Percentiles rank a stretch among this genome's conserved stretches.
Conservation (phyloP, 2,888 invertebrate species). For the Microchrysa polita region DNA sequence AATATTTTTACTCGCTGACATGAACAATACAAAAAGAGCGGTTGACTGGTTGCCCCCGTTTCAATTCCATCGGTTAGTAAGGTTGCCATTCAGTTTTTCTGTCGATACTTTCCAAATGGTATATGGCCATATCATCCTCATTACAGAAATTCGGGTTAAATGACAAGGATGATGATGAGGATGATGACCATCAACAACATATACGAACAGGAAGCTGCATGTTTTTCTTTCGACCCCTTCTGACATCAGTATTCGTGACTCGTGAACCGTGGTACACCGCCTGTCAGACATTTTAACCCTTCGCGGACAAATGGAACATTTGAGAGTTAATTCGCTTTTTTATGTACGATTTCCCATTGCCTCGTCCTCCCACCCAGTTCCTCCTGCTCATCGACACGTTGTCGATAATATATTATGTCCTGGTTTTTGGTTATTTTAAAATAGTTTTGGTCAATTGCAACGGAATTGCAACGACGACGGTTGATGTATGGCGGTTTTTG, state of each 20-base stretch:
- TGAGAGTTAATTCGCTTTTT: slow-evolving; percentile 37
- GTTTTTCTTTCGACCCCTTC: slow-evolving; percentile 27
- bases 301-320: slow-evolving; percentile 15
- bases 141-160: slow-evolving; percentile 26
- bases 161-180: slow-evolving; percentile 7
- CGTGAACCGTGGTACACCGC: neutral
- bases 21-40: slow-evolving; percentile 7
- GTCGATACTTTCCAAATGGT: neutral
- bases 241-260: slow-evolving; percentile 37
- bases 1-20: slow-evolving; percentile 42
- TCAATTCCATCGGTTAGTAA: neutral
- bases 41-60: neutral
- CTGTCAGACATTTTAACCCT: neutral
- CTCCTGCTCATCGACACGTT: too few relatives aligned
- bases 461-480: neutral
- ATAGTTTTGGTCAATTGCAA: neutral
- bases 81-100: slow-evolving; percentile 6
- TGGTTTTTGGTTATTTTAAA: slow-evolving; percentile 6
- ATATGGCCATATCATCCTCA: slow-evolving; percentile 31
- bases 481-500: slow-evolving; percentile 30
- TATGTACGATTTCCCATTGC: neutral
- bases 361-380: too few relatives aligned
- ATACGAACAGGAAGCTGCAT: slow-evolving; percentile 5
- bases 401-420: too few relatives aligned
- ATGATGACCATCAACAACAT: slow-evolving; percentile 38